Evolutionary conservation across 2,888 invertebrate genomes (phyloP).

Genomic region (Malthinus flaveolus): DNA sequence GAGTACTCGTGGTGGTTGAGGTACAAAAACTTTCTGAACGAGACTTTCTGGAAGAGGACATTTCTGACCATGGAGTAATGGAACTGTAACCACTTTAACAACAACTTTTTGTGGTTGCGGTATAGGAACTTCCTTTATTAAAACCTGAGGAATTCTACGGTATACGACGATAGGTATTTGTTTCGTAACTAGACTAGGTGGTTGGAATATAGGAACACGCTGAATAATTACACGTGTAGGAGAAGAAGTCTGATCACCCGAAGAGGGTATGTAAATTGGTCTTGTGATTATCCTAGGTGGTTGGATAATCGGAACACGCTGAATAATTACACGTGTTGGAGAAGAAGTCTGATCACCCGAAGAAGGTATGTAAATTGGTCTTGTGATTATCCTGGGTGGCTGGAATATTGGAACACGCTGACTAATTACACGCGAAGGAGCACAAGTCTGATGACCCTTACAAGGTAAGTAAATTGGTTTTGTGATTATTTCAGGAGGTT

Average conservation of each 20-base stretch:
- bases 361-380: too few relatives aligned
- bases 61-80: background rate
- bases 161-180: constrained; percentile 7
- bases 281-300: constrained; percentile 17
- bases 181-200: constrained; percentile 8
- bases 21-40: background rate
- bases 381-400: too few relatives aligned
- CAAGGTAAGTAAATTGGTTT: constrained; percentile 8
- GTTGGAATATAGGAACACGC: constrained; percentile 11
- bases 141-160: background rate
- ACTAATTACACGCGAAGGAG: constrained; percentile 13
- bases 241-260: constrained; percentile 4
- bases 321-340: constrained; percentile 9
- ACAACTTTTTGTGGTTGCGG: background rate
- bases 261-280: too few relatives aligned
- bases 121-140: background rate
- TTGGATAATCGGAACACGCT: constrained; percentile 11
- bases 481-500: constrained; percentile 9
- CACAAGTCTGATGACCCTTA: too few relatives aligned
- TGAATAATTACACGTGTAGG: constrained; percentile 15
- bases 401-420: background rate
- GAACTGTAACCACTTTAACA: background rate
- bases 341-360: too few relatives aligned
- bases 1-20: background rate
- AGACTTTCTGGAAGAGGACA: background rate